Evolutionary conservation across 2,888 invertebrate genomes (phyloP), one percentile per base, ranked within the genome.

Genomic region (Meganola albula): DNA sequence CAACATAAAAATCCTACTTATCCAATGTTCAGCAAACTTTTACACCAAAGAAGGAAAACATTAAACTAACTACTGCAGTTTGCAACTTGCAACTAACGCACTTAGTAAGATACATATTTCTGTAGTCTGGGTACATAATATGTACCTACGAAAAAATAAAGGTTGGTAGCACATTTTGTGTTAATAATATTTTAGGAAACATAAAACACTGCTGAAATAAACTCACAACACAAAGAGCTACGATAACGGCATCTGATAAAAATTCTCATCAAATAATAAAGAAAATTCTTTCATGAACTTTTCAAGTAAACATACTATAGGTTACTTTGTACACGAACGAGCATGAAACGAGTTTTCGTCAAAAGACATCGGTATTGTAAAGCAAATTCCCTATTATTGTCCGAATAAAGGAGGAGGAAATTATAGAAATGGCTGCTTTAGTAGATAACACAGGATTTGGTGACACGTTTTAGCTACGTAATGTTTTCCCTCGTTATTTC

Each of bases 331-430:
- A 44, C 36, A 40, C 23, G 54, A 44, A 48, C 27, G 27, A 41
- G 46, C 53, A 40, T 37, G 50, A 57, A 59, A 62, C 52, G 52
- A 55, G 48, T 50, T 60, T 49, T 33, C 34, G 34, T 39, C 31
- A 37, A 50, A 35, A 49, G 43, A 55, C 51, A 59, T 52, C 40
- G n/a, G 50, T 52, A 46, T 53, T 56, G 37, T 44, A 47, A 55
- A 53, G 32, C 36, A 38, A 44, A 40, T 45, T 35, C 31, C 33
- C 44, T 40, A 40, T 57, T 59, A 50, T 52, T 35, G 33, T 37
- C 38, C 32, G 40, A 42, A 53, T 48, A 52, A 44, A 50, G 40
- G 44, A 13, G 26, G 39, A 30, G 27, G 31, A 37, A 46, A 44
- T 30, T 1, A 40, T 28, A 27, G 32, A 40, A 44, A 40, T 37